Evolutionary conservation across 1,140 invertebrate genomes (phyloP).

Genomic region (Phortica variegata): DNA sequence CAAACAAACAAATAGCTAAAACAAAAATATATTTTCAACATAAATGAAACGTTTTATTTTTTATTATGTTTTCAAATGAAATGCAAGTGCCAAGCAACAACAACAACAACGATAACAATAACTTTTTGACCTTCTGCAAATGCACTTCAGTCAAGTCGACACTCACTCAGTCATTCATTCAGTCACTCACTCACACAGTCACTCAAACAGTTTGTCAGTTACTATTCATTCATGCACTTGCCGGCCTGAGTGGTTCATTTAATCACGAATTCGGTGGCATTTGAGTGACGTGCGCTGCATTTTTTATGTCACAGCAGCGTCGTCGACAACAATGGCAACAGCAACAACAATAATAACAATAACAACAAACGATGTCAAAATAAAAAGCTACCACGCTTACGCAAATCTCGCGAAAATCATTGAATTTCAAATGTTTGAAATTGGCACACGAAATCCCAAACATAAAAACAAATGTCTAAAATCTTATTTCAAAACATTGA

Average conservation of each 20-base stretch:
- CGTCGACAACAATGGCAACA: conserved; percentile 15
- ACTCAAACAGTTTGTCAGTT: conserved; percentile 44
- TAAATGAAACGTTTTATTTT: no score
- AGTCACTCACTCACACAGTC: conserved; percentile 34
- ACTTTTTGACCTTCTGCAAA: conserved; percentile 36
- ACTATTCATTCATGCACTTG: no score
- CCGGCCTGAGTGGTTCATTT: no score
- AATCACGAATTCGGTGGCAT: no score
- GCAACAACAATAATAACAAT: conserved; percentile 13
- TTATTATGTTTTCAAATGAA: no score
- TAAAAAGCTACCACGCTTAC: conserved; percentile 39
- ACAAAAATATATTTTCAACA: no score
- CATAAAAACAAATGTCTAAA: no score
- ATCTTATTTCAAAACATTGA: no score
- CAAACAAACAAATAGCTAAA: no score
- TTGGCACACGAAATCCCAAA: neutral
- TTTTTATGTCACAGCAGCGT: conserved; percentile 9
- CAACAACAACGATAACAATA: conserved; percentile 13
- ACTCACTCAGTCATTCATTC: conserved; percentile 22
- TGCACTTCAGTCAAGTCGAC: conserved; percentile 29
- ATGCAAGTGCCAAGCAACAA: no score
- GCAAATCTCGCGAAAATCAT: conserved; percentile 18
- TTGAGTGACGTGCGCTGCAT: conserved; percentile 44
- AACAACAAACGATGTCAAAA: conserved; percentile 49
- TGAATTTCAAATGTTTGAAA: neutral